phyloP scores from a whole-genome alignment of 2,113 vertebrate genomes.

The Neolamprologus variostigma region DNA sequence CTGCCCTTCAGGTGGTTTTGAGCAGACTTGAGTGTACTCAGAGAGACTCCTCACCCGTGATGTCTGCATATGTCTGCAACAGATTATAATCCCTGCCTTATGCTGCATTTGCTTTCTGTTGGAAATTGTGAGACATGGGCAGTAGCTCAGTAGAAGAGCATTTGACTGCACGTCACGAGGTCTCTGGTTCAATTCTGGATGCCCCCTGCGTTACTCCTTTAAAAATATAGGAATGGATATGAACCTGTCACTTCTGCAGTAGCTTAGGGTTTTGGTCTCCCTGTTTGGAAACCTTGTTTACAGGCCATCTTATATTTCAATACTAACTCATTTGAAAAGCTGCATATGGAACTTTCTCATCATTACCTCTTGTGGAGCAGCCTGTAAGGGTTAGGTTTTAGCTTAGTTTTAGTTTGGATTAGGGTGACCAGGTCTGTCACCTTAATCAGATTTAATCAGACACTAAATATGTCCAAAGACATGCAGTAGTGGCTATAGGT shows the following conservation, averaged over 20 bases:
- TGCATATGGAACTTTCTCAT: neutral
- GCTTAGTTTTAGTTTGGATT: neutral
- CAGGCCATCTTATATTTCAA: fast-evolving
- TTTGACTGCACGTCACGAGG: slow-evolving; percentile 82
- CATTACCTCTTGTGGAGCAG: neutral
- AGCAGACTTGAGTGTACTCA: neutral
- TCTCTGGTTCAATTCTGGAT: slow-evolving; percentile 78
- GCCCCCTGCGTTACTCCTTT: slow-evolving; percentile 42
- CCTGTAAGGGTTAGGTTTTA: neutral
- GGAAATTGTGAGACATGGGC: neutral
- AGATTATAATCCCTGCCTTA: neutral
- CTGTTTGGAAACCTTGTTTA: neutral
- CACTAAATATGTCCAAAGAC: neutral
- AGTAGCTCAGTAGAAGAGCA: slow-evolving; percentile 81
- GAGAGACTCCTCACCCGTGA: neutral
- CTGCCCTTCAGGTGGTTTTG: neutral
- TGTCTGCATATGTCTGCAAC: neutral
- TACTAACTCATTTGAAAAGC: neutral
- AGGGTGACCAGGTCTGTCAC: neutral
- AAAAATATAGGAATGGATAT: neutral
- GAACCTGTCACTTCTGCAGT: neutral
- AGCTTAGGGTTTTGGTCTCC: neutral
- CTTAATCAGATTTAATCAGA: neutral
- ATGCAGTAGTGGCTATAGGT: neutral
- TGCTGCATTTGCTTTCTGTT: neutral